A percentile compares a stretch with the other conserved stretches of the same genome.
phyloP scores from a whole-genome alignment of 2,797 vertebrate species.

The Argentina silus region DNA sequence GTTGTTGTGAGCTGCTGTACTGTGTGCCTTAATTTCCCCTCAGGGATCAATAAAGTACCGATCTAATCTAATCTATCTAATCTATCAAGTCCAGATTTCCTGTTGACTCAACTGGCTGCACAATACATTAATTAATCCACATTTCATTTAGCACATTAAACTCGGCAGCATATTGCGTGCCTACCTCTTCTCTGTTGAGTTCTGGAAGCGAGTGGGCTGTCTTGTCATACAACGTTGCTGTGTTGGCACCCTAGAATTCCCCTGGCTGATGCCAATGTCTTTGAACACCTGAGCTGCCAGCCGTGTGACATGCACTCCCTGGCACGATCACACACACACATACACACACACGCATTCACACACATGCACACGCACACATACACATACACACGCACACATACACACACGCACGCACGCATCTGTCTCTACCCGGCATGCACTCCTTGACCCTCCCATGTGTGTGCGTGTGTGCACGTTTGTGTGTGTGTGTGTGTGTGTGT shows the following conservation, averaged over 20 bases:
- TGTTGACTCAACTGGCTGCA: slow-evolving; percentile 54
- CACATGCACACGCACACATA: slow-evolving; percentile 14
- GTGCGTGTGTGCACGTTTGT: slow-evolving; percentile 22
- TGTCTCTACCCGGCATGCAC: slow-evolving; percentile 27
- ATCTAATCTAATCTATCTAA: too few relatives aligned
- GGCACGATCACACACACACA: slow-evolving; percentile 24
- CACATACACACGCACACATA: slow-evolving; percentile 18
- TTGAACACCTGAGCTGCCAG: slow-evolving; percentile 48
- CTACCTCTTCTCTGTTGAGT: not conserved
- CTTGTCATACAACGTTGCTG: slow-evolving; percentile 26
- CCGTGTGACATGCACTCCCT: slow-evolving; percentile 5
- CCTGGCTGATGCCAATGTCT: slow-evolving; percentile 22
- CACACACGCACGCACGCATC: slow-evolving; percentile 36
- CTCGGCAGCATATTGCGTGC: slow-evolving; percentile 35
- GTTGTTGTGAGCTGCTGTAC: too few relatives aligned
- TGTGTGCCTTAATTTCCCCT: too few relatives aligned
- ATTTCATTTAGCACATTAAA: slow-evolving; percentile 61
- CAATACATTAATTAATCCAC: slow-evolving; percentile 65
- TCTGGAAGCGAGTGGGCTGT: not conserved
- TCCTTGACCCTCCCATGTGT: slow-evolving; percentile 20
- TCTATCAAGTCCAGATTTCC: slow-evolving; percentile 29
- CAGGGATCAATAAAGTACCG: too few relatives aligned
- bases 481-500: slow-evolving; percentile 11
- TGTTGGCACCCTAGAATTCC: slow-evolving; percentile 30
- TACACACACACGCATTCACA: not conserved